Evolutionary conservation across 1,140 invertebrate species (phyloP), one percentile per base, ranked within the genome.

Genomic region (Archivesica marissinica): DNA sequence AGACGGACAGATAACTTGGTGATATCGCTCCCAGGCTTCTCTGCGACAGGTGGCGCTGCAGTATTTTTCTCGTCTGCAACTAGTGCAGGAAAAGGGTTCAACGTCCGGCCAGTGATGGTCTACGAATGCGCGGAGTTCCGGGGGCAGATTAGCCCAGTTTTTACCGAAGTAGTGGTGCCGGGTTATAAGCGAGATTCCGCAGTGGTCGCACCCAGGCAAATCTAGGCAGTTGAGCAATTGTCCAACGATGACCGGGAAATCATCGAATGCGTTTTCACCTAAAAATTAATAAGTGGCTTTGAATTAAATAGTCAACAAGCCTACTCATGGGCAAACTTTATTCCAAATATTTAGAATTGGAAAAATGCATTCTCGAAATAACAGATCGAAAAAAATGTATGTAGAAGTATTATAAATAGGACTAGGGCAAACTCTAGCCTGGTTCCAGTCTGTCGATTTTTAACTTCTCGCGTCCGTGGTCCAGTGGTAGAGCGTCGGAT

Each of bases 1-100:
- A 23, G 78, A 61, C 20, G 92, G 92, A 78, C 92, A 93, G 25
- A 93, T 86, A 44, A 92, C 59, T 35, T 87, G 78, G 47, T 93
- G 92, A 47, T 92, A 91, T 0, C 72, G 52, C 13, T 91, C 88
- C 90, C 90, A 92, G 0, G 91, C 89, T 50, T 81, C 86, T 15
- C 87, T 50, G 23, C 59, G 74, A 52, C 92, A 93, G 13, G 75
- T 82, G 11, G 88, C 82, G 44, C 89, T 92, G 56, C 92, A 93
- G 79, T 92, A 93, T 20, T 75, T 86, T 44, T 91, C 91, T 3
- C 80, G 28, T 11, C 88, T 72, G 66, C 92, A 93, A 11, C 80
- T 72, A 4, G 86, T 47, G 61, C 92, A 93, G 20, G 52, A 70
- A 0, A 90, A 86, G 1, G 76, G 66, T 23, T 59, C 75, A 3